Percentiles rank a stretch among this genome's conserved stretches.
Evolutionary conservation across 2,113 vertebrate genomes (phyloP).

Genomic region (Corvus hawaiiensis): DNA sequence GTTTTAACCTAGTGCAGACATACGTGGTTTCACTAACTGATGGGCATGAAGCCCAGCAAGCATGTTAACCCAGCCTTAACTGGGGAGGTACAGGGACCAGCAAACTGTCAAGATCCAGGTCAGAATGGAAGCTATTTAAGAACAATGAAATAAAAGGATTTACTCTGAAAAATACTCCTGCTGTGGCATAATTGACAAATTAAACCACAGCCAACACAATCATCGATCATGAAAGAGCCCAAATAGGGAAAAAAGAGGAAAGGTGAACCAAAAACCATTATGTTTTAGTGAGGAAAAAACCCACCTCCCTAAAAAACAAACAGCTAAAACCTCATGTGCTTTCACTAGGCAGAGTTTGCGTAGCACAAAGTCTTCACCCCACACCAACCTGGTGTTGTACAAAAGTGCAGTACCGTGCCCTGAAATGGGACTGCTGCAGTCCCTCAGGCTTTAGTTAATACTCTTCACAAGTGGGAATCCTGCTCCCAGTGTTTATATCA

Average conservation of each 20-base stretch:
- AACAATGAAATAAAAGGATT: background rate
- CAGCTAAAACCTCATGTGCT: background rate
- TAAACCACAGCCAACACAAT: conserved; percentile 31
- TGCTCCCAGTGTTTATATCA: background rate
- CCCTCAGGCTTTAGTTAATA: background rate
- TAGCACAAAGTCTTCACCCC: background rate
- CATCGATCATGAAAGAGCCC: background rate
- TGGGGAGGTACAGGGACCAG: background rate
- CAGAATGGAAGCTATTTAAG: background rate
- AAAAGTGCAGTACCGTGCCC: background rate
- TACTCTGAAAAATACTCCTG: background rate
- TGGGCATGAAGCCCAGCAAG: accelerated
- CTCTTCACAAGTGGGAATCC: background rate
- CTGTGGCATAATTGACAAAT: conserved; percentile 20
- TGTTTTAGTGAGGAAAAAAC: background rate
- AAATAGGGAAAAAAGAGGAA: background rate
- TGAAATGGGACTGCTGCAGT: background rate
- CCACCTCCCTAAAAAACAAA: background rate
- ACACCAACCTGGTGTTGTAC: background rate
- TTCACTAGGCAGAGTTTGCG: background rate
- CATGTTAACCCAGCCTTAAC: background rate
- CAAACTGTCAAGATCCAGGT: background rate
- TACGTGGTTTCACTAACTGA: background rate
- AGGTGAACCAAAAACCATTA: background rate
- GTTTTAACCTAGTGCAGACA: background rate